Percentiles rank a stretch among this genome's conserved stretches.
Conservation (phyloP, 1,140 invertebrate species). For the Pygmarrhopalites habei region DNA sequence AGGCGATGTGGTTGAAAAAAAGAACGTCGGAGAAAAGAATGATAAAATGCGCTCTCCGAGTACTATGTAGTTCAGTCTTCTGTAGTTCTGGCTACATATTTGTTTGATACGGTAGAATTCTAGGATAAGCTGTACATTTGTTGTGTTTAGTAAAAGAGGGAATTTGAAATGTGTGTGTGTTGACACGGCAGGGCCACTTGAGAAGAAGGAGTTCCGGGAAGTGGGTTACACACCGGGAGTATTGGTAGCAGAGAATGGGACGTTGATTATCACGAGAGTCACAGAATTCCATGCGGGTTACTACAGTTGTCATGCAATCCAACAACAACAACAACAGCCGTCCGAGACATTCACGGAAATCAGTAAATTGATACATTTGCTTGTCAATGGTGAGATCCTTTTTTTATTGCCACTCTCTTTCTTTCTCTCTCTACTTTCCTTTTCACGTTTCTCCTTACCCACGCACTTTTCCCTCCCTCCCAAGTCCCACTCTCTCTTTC, state of each 20-base stretch:
- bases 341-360: slow-evolving; percentile 49
- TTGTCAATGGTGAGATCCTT: slow-evolving; percentile 55
- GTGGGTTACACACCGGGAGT: slow-evolving; percentile 37
- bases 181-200: slow-evolving; percentile 3
- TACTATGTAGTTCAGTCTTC: no score
- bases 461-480: no score
- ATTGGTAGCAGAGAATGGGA: slow-evolving; percentile 49
- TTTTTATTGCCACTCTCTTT: neutral
- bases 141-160: no score
- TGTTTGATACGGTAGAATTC: no score
- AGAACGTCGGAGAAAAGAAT: no score
- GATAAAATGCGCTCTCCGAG: no score
- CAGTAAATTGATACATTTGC: slow-evolving; percentile 57
- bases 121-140: no score
- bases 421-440: no score
- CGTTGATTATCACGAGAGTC: slow-evolving; percentile 51
- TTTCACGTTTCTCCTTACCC: neutral
- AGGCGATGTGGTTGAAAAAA: no score
- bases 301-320: slow-evolving; percentile 46
- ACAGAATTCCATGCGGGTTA: slow-evolving; percentile 52
- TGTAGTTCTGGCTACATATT: no score
- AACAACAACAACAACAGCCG: neutral
- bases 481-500: no score
- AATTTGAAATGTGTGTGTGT: no score
- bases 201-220: slow-evolving; percentile 42